These are phyloP conservation scores for Hippocampus kuda DNA, from an alignment of 2,797 vertebrate genomes.

Conservation along the genomic window DNA sequence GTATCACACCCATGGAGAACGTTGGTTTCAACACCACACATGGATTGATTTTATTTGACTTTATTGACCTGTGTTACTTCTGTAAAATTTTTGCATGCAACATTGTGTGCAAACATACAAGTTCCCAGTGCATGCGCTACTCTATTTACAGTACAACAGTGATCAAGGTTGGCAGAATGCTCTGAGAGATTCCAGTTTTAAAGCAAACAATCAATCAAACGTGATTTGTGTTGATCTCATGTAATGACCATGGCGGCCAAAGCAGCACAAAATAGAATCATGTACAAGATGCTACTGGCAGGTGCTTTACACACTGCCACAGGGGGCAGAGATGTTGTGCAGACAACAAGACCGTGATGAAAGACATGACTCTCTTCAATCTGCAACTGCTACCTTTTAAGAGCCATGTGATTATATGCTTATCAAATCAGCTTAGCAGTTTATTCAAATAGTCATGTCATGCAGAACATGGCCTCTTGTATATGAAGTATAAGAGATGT, in stretches of 20 bases:
- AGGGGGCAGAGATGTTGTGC: constrained; percentile 26
- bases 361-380: constrained; percentile 16
- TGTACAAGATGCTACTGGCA: constrained; percentile 30
- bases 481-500: constrained; percentile 50
- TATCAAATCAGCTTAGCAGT: constrained; percentile 21
- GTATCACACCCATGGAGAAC: no score
- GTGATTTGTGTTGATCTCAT: constrained; percentile 16
- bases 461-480: constrained; percentile 54
- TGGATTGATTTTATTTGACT: constrained; percentile 44
- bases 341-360: constrained; percentile 6
- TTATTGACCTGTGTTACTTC: constrained; percentile 72
- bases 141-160: constrained; percentile 67
- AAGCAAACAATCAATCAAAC: constrained; percentile 19
- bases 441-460: constrained; percentile 46
- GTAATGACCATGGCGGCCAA: constrained; percentile 22
- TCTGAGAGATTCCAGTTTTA: constrained; percentile 34
- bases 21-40: neutral
- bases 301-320: constrained; percentile 28
- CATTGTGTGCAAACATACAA: constrained; percentile 74
- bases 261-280: constrained; percentile 24
- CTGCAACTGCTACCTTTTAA: neutral
- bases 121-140: constrained; percentile 76
- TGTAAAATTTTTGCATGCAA: constrained; percentile 85
- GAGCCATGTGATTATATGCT: neutral
- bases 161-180: constrained; percentile 52